These are phyloP conservation scores for Deroplatys truncata DNA, from an alignment of 2,888 invertebrate genomes.

Conservation along the genomic window DNA sequence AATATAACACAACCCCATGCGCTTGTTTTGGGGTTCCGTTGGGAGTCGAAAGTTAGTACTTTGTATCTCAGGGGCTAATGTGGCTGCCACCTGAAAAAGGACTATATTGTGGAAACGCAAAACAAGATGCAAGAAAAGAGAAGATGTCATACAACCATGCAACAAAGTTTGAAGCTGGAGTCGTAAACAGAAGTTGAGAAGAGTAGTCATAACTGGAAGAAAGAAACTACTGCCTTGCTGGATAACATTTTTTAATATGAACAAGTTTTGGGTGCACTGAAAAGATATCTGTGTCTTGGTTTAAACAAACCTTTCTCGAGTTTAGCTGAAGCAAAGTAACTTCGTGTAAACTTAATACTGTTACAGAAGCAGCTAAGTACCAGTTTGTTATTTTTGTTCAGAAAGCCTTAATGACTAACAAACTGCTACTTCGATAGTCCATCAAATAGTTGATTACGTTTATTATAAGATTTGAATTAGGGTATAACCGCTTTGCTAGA, in stretches of 20 bases:
- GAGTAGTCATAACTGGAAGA: background rate
- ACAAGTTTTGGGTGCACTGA: background rate
- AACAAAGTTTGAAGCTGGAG: background rate
- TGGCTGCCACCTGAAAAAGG: background rate
- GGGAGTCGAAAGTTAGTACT: background rate
- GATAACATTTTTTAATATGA: background rate
- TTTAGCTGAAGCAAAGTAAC: too few relatives aligned
- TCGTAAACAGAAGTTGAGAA: background rate
- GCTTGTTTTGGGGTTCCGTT: background rate
- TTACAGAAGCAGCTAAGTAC: too few relatives aligned
- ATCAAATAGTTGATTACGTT: too few relatives aligned
- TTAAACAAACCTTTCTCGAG: too few relatives aligned
- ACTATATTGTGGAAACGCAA: background rate
- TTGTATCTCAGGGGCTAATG: background rate
- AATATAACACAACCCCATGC: background rate
- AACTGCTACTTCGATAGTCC: too few relatives aligned
- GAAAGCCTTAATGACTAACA: too few relatives aligned
- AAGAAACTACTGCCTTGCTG: background rate
- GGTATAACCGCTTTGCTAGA: too few relatives aligned
- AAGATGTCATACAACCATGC: background rate
- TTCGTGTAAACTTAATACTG: too few relatives aligned
- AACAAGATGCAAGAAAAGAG: background rate
- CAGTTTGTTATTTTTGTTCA: too few relatives aligned
- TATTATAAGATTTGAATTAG: too few relatives aligned
- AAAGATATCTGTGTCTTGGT: background rate